Base-by-base conservation (phyloP, 2,797 vertebrate species). In the Neomorphus geoffroyi region DNA sequence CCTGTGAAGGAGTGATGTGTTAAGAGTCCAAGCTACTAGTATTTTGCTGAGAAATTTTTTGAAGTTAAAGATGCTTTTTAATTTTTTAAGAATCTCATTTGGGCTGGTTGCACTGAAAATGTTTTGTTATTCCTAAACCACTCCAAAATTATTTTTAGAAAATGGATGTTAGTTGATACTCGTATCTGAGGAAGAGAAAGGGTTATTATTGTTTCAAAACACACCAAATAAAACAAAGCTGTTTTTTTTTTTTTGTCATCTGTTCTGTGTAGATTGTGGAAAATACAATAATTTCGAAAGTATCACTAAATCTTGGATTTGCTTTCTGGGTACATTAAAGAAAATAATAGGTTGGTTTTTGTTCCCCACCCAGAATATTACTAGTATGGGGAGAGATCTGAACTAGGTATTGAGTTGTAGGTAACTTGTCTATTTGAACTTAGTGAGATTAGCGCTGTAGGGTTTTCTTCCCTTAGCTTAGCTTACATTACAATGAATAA, bases 331-430 rank as follows among this genome's bases (percentile, higher is more conserved):
- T 41, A 21, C 21, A n/a, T 33, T 50, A 57, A 58, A 75, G 41
- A 41, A 69, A 48, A 48, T 2, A 2, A 13, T 33, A 13, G 17
- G 1, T 53, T 77, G 6, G 10, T 39, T 46, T 58, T 74, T 41
- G 7, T 8, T 28, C 2, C 5, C 22, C 11, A 2, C 2, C 13
- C 10, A 1, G 9, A 51, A 7, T 66, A 66, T 69, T 75, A 14
- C 7, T 18, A 32, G 3, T 39, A 11, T 35, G 24, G 30, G 24
- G 21, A 64, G 45, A 87, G 24, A 53, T 37, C 13, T 82, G 64
- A 57, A 77, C 6, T 28, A 86, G 45, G 12, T 62, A 13, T 9
- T 72, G 82, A 61, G 24, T 80, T 92, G 67, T 33, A 65, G 16
- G 30, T 53, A 54, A 45, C 35, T 86, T 65, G 13, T 62, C 15